Conservation (phyloP, 1,140 invertebrate species). For the Cyphomyrmex costatus region DNA sequence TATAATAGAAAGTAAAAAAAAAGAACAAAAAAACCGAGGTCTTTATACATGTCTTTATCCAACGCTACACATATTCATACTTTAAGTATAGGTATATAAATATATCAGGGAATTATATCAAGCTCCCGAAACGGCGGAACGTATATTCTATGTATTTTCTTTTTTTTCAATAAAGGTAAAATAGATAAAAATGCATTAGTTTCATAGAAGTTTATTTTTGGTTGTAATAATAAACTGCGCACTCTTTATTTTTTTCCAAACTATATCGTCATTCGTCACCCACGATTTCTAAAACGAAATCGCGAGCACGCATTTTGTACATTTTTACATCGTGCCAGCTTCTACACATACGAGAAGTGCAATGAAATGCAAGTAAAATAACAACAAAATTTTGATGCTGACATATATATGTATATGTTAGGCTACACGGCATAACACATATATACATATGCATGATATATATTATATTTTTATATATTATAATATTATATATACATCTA, state of each 20-base stretch:
- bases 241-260: conserved; percentile 5
- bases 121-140: conserved; percentile 67
- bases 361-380: conserved; percentile 18
- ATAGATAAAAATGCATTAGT: conserved; percentile 58
- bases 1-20: conserved; percentile 39
- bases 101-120: conserved; percentile 33
- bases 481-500: conserved; percentile 19
- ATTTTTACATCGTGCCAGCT: conserved; percentile 27
- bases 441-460: conserved; percentile 66
- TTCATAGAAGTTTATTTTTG: conserved; percentile 30
- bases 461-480: background rate
- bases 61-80: conserved; percentile 16
- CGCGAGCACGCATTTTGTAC: background rate
- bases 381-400: conserved; percentile 18
- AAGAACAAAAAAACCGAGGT: background rate
- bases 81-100: conserved; percentile 27
- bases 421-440: background rate
- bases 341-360: background rate
- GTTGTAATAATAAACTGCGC: conserved; percentile 11
- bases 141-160: conserved; percentile 76
- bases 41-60: conserved; percentile 18
- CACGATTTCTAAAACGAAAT: conserved; percentile 44
- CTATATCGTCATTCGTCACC: background rate
- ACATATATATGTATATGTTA: conserved; percentile 69
- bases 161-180: conserved; percentile 76